Percentiles rank a stretch among this genome's conserved stretches.
These are phyloP conservation scores for Drosophila nr. perissopoda DNA, from an alignment of 2,888 invertebrate genomes.

Conservation along the genomic window DNA sequence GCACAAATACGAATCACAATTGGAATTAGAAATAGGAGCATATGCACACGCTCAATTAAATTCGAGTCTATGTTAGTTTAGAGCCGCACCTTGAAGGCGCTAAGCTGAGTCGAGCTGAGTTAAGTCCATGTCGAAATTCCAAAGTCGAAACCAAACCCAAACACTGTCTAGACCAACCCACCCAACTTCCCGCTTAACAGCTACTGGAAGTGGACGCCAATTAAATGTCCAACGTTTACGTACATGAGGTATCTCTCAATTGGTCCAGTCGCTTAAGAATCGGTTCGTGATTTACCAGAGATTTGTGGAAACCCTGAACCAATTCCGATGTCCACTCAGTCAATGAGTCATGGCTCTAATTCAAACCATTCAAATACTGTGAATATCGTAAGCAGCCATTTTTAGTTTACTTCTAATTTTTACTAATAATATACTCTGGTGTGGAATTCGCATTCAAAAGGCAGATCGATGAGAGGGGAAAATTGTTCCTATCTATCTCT, in stretches of 20 bases:
- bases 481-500: not conserved
- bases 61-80: constrained; percentile 43
- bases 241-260: constrained; percentile 24
- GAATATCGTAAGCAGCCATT: not conserved
- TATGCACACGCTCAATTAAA: constrained; percentile 59
- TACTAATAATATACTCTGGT: not conserved
- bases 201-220: constrained; percentile 53
- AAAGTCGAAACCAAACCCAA: constrained; percentile 16
- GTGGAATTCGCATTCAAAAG: not conserved
- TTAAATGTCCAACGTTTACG: constrained; percentile 28
- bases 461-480: not conserved
- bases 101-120: not conserved
- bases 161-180: constrained; percentile 12
- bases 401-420: not conserved
- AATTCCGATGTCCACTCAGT: constrained; percentile 26
- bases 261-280: constrained; percentile 13
- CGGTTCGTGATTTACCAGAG: constrained; percentile 41
- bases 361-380: constrained; percentile 11
- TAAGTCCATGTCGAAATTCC: constrained; percentile 9
- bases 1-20: constrained; percentile 3
- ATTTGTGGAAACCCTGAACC: constrained; percentile 31
- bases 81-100: constrained; percentile 59
- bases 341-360: constrained; percentile 19
- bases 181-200: constrained; percentile 6
- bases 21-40: constrained; percentile 34